Conservation (phyloP, 2,797 vertebrate species). For the Cheirogaleus major region DNA sequence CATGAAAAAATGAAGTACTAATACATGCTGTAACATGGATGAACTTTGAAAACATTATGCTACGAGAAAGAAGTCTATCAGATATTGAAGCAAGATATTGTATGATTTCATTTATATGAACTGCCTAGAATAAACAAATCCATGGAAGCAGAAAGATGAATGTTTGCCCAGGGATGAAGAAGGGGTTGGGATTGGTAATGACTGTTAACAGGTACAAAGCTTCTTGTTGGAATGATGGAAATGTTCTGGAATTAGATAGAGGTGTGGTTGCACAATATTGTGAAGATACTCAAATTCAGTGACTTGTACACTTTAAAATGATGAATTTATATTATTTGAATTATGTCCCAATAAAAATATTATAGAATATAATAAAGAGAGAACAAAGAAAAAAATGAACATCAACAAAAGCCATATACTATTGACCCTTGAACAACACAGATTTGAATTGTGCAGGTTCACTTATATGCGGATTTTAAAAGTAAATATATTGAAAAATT, state of each 20-base stretch:
- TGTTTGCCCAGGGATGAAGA: background rate
- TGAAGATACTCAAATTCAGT: background rate
- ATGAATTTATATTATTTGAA: background rate
- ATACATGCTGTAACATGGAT: too few species aligned
- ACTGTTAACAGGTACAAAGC: background rate
- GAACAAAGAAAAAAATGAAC: too few species aligned
- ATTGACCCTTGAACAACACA: background rate
- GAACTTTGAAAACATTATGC: background rate
- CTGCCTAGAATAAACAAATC: background rate
- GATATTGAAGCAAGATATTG: background rate
- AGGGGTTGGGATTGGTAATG: background rate
- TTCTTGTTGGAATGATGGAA: background rate
- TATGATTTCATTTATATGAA: background rate
- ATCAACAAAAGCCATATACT: background rate
- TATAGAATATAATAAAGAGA: background rate
- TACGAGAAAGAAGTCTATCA: background rate
- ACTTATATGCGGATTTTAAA: background rate
- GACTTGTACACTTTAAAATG: background rate
- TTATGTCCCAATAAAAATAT: background rate
- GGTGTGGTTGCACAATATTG: background rate
- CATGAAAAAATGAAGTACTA: background rate
- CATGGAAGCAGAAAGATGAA: background rate
- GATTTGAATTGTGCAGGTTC: background rate
- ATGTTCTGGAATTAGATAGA: background rate
- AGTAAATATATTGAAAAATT: background rate